Evolutionary conservation across 2,888 invertebrate species (phyloP), one percentile per base, ranked within the genome.

Genomic region (Hemistola chrysoprasaria): DNA sequence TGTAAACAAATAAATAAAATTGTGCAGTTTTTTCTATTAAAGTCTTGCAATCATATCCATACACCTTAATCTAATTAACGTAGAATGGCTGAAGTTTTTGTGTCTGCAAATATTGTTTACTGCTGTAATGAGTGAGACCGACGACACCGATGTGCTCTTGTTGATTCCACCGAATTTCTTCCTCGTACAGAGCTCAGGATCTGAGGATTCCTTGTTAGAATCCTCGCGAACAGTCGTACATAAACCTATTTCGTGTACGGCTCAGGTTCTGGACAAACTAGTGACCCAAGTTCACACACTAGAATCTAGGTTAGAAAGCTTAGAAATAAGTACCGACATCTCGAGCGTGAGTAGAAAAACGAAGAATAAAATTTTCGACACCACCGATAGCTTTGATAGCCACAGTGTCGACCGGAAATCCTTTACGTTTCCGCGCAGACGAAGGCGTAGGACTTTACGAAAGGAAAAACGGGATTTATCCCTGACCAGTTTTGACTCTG

Each of bases 101-200:
- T 33, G 32, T 35, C 41, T 24, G 22, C 27, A 47, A 47, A 41
- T 47, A 33, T 16, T 38, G 50, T 46, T 43, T 59, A 40, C 54
- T 51, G 56, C 55, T 81, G 87, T 80, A 63, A 90, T 90, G 89
- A 89, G 87, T 88, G 89, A 89, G 51, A 89, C 89, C 50, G 95
- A 95, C 90, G 95, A 95, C 82, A 96, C 95, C 2, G 95, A 96
- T 80, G 92, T 95, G 64, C 89, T 96, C 51, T 79, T 96, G 59
- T 78, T 94, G 59, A 94, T 95, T 71, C 95, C 95, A 47, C 95
- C 95, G 7, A 92, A 95, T 74, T 92, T 94, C 62, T 94, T 93
- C 65, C 70, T 91, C 16, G 90, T 93, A n/a, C 83, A 91, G 52
- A 89, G 89, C 34, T 88, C 90, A n/a, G 91, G 90, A 11, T 90